Base-by-base conservation (phyloP, 2,113 vertebrate species). In the Tautogolabrus adspersus region DNA sequence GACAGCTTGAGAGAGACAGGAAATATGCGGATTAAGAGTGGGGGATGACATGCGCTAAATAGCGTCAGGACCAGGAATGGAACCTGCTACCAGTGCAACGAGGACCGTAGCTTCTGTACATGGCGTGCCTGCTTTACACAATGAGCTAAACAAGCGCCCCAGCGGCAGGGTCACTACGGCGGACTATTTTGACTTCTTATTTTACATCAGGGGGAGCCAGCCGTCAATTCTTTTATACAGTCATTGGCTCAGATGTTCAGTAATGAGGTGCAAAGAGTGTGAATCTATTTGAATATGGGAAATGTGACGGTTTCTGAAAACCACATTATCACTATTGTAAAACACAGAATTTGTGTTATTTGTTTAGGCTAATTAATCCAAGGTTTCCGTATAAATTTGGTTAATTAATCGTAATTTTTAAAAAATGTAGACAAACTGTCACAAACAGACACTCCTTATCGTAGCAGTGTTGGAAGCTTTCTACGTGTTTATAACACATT, bases 351-450 rank as follows among this genome's bases (percentile, higher is more conserved):
- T 19, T 9, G 42, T 42, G 18, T 23, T 63, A 30, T 52, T 58
- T 74, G 59, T 74, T 66, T 40, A 59, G 44, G 54, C n/a, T 75
- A 54, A 80, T 77, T 59, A 44, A 47, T 11, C 23, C 63, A 34
- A 40, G 51, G 60, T 37, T 42, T 68, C 59, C 23, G 47, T 66
- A 68, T 81, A 23, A 19, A 77, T 68, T 69, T 63, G 49, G 38
- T 66, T 61, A 51, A 79, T 75, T 83, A 54, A 66, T 65, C 65
- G 18, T 51, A 11, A 55, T 54, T 21, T 67, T 49, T 69, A 51
- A 15, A 34, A 69, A 59, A 64, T 57, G 22, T 66, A 56, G 8
- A 55, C 59, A 72, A 51, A 52, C 66, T 22, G 42, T 23, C 54
- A 62, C 74, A 58, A 47, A 61, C 51, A 56, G 19, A 65, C 30